Base-by-base conservation (phyloP, 2,888 invertebrate genomes). In the Gari tellinella region DNA sequence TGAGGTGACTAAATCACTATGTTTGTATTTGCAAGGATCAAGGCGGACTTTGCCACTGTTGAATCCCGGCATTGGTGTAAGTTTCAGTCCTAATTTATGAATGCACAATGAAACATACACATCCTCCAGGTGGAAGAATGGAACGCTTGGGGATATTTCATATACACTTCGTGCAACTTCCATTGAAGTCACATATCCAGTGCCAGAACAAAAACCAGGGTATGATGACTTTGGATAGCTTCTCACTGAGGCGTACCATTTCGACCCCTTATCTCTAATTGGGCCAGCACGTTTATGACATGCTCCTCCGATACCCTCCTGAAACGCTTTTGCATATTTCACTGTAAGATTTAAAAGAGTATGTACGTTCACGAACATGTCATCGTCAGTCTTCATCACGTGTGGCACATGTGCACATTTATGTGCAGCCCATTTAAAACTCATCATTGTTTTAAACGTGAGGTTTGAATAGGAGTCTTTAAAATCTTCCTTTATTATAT, bases 61-160 rank as follows among this genome's bases (percentile, higher is more conserved):
- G 62, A 87, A 88, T 3, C 88, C 88, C 3, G 62, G 51, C 5
- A 83, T 21, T 0, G 25, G 12, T 2, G 56, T 17, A 15, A 86
- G 26, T 14, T 25, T 69, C 41, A 66, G 78, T 0, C 84, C 81
- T 10, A 87, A 70, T 72, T 65, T 69, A 25, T 64, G 63, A 5
- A 83, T 65, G 45, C 88, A 88, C 38, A 87, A 56, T 1, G 85
- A 72, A 0, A 87, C 73, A 51, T 86, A 89, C 14, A 88, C 85
- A 55, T 89, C 89, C 58, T 89, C 89, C 48, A 88, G 61, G 63
- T 86, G 81, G 46, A 88, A 87, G 66, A 86, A 87, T 0, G 89
- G 89, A 1, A 87, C 74, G 55, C 76, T 58, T 2, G 72, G 74
- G 3, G 88, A 88, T 2, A 84, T 61, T 7, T 76, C 64, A 17